phyloP scores from a whole-genome alignment of 2,113 vertebrate genomes.

The Pelecanus crispus region DNA sequence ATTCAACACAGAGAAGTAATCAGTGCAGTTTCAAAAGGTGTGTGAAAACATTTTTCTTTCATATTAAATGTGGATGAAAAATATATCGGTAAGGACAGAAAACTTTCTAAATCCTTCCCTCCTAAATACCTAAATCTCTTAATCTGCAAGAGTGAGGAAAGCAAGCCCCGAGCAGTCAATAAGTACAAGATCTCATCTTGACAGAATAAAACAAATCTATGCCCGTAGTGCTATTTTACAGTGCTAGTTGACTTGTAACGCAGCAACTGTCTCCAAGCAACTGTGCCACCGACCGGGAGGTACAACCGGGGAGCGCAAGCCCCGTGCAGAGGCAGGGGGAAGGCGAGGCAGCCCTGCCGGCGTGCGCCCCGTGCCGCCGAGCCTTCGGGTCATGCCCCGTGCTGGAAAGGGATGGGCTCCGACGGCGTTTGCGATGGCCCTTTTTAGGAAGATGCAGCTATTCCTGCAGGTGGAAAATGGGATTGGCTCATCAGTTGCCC shows the following conservation, averaged over 20 bases:
- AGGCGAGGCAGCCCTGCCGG: not conserved
- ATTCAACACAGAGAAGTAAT: not conserved
- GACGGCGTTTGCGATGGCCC: not conserved
- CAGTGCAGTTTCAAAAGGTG: not conserved
- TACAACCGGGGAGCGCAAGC: not conserved
- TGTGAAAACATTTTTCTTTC: not conserved
- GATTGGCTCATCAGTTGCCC: not conserved
- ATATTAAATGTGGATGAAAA: not conserved
- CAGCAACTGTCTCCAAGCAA: constrained; percentile 87
- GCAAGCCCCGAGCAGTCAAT: not conserved
- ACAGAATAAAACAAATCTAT: not conserved
- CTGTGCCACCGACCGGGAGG: constrained; percentile 55
- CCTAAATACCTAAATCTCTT: not conserved
- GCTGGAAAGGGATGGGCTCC: not conserved
- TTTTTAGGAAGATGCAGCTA: not conserved
- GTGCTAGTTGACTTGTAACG: constrained; percentile 70
- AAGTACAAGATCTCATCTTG: not conserved
- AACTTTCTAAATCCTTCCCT: not conserved
- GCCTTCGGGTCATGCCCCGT: not conserved
- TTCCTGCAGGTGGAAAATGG: not conserved
- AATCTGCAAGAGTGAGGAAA: not conserved
- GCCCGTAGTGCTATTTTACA: constrained; percentile 50
- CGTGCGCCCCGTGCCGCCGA: not conserved
- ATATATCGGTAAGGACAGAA: not conserved
- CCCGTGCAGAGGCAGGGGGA: not conserved